phyloP scores from a whole-genome alignment of 2,113 vertebrate species.

The Ceyx cyanopectus region DNA sequence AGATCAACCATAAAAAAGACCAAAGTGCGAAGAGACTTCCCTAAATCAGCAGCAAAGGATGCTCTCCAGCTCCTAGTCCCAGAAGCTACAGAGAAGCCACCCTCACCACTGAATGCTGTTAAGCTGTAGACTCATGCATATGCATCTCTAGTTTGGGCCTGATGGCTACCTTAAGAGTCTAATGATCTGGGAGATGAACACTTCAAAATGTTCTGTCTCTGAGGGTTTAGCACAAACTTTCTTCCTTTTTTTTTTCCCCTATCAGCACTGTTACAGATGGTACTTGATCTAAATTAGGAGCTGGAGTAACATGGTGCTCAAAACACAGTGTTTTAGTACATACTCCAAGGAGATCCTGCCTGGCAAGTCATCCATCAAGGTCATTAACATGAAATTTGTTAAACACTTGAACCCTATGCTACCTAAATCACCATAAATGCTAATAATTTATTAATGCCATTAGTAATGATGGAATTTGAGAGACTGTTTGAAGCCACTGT shows the following conservation, averaged over 20 bases:
- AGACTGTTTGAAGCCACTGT: not conserved
- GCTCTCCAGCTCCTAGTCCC: not conserved
- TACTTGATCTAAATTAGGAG: not conserved
- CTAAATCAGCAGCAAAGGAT: not conserved
- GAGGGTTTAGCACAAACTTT: constrained; percentile 27
- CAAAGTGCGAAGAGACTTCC: not conserved
- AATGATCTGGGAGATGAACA: constrained; percentile 49
- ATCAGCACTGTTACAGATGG: not conserved
- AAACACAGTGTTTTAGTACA: rapidly evolving
- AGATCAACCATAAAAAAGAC: not conserved
- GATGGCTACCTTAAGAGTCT: constrained; percentile 42
- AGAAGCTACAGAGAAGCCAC: not conserved
- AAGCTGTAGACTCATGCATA: not conserved
- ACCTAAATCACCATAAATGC: not conserved
- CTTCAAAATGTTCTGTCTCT: not conserved
- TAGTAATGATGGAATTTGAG: not conserved
- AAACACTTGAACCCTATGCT: not conserved
- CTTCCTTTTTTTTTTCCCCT: not conserved
- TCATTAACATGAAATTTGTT: not conserved
- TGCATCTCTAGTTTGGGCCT: constrained; percentile 13
- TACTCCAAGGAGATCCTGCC: not conserved
- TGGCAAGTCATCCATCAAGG: not conserved
- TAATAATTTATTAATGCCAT: not conserved
- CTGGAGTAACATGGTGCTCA: not conserved
- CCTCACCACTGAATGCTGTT: not conserved